Evolutionary conservation across 1,140 invertebrate genomes (phyloP), one percentile per base, ranked within the genome.

Genomic region (Drosophila nigromelanica): DNA sequence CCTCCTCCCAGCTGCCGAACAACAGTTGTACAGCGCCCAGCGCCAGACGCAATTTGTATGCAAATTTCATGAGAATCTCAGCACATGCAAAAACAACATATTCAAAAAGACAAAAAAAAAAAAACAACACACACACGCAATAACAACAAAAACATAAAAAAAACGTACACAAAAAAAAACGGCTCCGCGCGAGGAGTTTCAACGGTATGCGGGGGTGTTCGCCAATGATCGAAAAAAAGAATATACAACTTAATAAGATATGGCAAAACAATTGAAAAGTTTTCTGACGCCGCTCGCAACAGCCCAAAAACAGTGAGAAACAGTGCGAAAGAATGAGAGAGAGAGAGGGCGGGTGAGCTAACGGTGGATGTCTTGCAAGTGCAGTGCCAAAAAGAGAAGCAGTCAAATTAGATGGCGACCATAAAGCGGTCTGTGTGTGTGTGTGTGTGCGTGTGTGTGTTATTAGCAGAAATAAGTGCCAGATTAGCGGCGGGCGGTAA

Each of bases 31-130:
- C 35, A 45, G 68, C 68, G 62, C 74, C 80, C 79, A 86, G 75
- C 78, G 86, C 85, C 85, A 89, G 86, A 89, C 85, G 86, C 85
- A 89, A 89, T 89, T 89, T 89, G 87, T 90, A 89, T 89, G 85
- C 85, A 89, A 89, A 89, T 89, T 89, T 85, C 78, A 86, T 90
- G 85, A 78, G 85, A 89, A 90, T 90, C 86, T 89, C 85, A 89
- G 85, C 86, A 89, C 86, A 89, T 89, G 83, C 80, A 78, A 79
- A 76, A 76, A 73, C 74, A 76, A 68, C 59, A 76, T 21, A 56
- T 18, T 42, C 55, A 60, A 58, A 43, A 35, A 59, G 12, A 51
- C 35, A 12, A 12, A 33, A 4, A 43, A 15, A 51, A 12, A 54
- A 45, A 45, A 55, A 37, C 30, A 18, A 42, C 24, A 48, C 58